phyloP scores from a whole-genome alignment of 2,797 vertebrate species.

The Chloroceryle amazona region DNA sequence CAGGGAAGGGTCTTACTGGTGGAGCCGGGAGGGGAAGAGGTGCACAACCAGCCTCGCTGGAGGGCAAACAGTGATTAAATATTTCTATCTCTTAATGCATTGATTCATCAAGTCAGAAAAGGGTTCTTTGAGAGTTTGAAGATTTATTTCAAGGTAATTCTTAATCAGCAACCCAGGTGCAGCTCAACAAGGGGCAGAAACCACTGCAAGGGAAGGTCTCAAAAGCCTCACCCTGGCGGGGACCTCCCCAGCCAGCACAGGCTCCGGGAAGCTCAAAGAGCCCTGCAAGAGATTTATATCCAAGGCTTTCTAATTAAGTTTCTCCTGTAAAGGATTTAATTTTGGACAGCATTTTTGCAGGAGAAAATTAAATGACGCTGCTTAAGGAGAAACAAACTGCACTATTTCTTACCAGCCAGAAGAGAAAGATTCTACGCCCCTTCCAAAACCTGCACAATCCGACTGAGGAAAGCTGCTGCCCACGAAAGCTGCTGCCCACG shows the following conservation, averaged over 20 bases:
- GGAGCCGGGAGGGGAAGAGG: background rate
- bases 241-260: rapidly evolving
- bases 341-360: background rate
- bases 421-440: background rate
- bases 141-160: conserved; percentile 39
- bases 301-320: background rate
- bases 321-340: background rate
- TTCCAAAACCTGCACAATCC: background rate
- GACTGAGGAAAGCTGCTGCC: rapidly evolving
- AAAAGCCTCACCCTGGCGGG: rapidly evolving
- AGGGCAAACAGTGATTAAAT: conserved; percentile 75
- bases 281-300: background rate
- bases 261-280: rapidly evolving
- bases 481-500: background rate
- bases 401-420: background rate
- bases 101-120: conserved; percentile 76
- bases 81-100: conserved; percentile 80
- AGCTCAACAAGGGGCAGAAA: conserved; percentile 28
- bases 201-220: background rate
- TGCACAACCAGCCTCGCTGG: background rate
- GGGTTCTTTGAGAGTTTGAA: conserved; percentile 38
- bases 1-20: background rate
- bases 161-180: conserved; percentile 55
- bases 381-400: background rate
- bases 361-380: background rate